phyloP scores from a whole-genome alignment of 1,140 invertebrate species.

The Limonius californicus region DNA sequence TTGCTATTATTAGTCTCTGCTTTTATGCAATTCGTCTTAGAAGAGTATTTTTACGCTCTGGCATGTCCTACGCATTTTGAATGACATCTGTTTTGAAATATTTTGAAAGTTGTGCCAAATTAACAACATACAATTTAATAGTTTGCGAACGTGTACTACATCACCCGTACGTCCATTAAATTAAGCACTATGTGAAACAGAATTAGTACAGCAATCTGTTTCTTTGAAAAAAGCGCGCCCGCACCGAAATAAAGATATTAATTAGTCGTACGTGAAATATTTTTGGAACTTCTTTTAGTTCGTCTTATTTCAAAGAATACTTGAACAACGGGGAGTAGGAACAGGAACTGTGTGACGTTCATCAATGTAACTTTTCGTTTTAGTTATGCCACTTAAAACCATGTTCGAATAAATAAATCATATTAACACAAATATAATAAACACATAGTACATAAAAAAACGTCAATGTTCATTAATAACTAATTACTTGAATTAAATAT shows the following conservation, averaged over 20 bases:
- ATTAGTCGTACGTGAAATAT: slow-evolving; percentile 1
- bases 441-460: too few relatives aligned
- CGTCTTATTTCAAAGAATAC: neutral
- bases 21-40: too few relatives aligned
- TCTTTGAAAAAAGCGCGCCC: neutral
- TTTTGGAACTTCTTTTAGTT: slow-evolving; percentile 5
- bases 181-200: slow-evolving; percentile 8
- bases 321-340: too few relatives aligned
- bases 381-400: too few relatives aligned
- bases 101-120: slow-evolving; percentile 5
- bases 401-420: too few relatives aligned
- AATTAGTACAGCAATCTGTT: slow-evolving; percentile 3
- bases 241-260: neutral
- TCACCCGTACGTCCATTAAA: slow-evolving; percentile 9
- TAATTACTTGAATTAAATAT: too few relatives aligned
- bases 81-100: slow-evolving; percentile 9
- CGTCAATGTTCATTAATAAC: too few relatives aligned
- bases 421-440: too few relatives aligned
- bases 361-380: too few relatives aligned
- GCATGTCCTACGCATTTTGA: neutral
- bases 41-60: too few relatives aligned
- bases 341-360: too few relatives aligned
- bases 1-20: too few relatives aligned
- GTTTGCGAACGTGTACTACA: slow-evolving; percentile 9
- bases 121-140: slow-evolving; percentile 4